These are phyloP conservation scores for Pterocles orientalis DNA, from an alignment of 2,113 vertebrate species.

Conservation along the genomic window DNA sequence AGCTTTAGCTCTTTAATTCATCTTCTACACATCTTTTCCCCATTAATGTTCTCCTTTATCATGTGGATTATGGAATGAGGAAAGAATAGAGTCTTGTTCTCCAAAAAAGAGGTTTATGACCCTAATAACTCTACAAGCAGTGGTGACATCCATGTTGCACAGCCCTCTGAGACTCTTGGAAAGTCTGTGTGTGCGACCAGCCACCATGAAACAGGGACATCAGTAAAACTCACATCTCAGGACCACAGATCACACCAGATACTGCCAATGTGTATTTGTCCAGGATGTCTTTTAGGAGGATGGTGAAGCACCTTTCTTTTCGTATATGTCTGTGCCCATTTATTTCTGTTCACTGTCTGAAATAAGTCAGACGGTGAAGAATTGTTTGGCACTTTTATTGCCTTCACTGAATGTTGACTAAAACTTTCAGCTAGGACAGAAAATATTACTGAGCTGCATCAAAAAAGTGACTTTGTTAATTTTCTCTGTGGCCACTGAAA, in stretches of 20 bases:
- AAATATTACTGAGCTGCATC: background rate
- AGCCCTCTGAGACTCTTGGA: background rate
- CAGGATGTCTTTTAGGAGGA: background rate
- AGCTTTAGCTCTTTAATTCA: background rate
- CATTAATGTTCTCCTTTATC: background rate
- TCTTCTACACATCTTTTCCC: background rate
- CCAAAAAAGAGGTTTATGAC: background rate
- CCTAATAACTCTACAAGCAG: background rate
- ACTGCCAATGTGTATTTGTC: background rate
- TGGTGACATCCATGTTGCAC: background rate
- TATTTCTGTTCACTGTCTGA: background rate
- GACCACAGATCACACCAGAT: background rate
- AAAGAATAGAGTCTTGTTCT: background rate
- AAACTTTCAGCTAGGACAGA: background rate
- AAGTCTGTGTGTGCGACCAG: rapidly evolving
- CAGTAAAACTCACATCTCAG: background rate
- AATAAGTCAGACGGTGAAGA: background rate
- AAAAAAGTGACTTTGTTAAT: background rate
- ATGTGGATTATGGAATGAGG: background rate
- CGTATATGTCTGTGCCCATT: background rate
- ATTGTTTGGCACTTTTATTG: background rate
- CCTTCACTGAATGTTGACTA: background rate
- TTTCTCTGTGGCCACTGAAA: background rate
- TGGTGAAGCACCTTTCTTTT: background rate
- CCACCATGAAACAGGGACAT: background rate